phyloP scores from a whole-genome alignment of 2,888 invertebrate genomes.

The Fragum fragum region DNA sequence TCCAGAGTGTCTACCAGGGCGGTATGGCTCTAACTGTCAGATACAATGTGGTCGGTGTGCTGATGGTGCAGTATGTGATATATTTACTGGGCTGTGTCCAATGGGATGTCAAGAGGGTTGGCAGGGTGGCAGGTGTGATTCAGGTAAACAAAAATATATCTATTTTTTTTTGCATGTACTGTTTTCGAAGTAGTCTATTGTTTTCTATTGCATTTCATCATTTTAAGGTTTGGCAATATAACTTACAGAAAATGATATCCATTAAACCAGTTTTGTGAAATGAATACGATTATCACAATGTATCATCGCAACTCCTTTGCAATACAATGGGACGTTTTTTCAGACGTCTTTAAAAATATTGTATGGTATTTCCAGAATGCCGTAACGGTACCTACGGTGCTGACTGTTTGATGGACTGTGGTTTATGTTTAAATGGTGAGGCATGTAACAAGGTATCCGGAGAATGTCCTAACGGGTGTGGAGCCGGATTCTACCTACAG shows the following conservation, averaged over 20 bases:
- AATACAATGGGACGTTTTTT: too few relatives aligned
- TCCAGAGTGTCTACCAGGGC: slow-evolving; percentile 56
- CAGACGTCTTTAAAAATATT: too few relatives aligned
- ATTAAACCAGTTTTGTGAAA: too few relatives aligned
- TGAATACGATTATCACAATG: too few relatives aligned
- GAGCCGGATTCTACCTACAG: slow-evolving; percentile 40
- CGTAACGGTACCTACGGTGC: slow-evolving; percentile 58
- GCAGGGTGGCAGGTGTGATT: slow-evolving; percentile 61
- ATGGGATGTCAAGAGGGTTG: slow-evolving; percentile 65
- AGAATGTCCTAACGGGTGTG: slow-evolving; percentile 57
- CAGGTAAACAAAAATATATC: too few relatives aligned
- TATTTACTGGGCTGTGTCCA: slow-evolving; percentile 64
- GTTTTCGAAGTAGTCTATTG: too few relatives aligned
- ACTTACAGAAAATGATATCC: too few relatives aligned
- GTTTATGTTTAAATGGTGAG: slow-evolving; percentile 50
- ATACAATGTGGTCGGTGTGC: slow-evolving; percentile 64
- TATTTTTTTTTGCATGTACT: too few relatives aligned
- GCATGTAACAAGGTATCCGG: slow-evolving; percentile 63
- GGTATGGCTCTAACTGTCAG: slow-evolving; percentile 62
- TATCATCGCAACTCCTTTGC: too few relatives aligned
- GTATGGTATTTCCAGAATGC: slow-evolving; percentile 48
- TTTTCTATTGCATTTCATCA: too few relatives aligned
- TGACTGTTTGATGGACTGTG: slow-evolving; percentile 52
- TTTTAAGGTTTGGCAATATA: too few relatives aligned
- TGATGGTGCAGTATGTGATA: slow-evolving; percentile 55